Evolutionary conservation across 64 coral and sea anemone species (phyloP), one percentile per base, ranked within the genome.

Genomic region (Anthopleura sola): DNA sequence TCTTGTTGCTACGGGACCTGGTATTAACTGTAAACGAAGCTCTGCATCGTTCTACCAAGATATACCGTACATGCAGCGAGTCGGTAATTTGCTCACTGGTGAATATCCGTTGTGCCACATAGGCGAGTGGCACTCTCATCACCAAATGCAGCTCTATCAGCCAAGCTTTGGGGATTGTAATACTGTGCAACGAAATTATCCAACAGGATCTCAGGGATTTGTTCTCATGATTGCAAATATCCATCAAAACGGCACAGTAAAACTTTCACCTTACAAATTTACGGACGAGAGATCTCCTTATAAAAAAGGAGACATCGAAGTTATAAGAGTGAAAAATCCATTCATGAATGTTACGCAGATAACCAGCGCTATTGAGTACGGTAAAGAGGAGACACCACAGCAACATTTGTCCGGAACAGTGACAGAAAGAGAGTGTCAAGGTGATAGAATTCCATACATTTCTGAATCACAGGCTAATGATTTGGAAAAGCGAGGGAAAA

Each of bases 51-150:
- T 95, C 76, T 91, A 75, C 32, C 93, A 95, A 75, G 84, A 88
- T 31, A 85, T 95, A 75, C 78, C 89, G 13, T 95, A 95, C 33
- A 81, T 95, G 17, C 71, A 88, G 21, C 82, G 75, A 82, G 77
- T 95, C 49, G 93, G 93, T 28, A 64, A 48, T 29, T 4, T 82
- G 1, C 62, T 95, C 0, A 91, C 93, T 0, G 50, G 69, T 15
- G 56, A 75, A 5, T 95, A 91, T 62, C 64, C 68, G 75, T 82
- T 95, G n/a, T 95, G 93, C 40, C 93, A 95, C 29, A 91, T 95
- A 13, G 93, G 93, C 56, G 93, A 95, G 16, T 95, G 93, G 93
- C 93, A 95, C 71, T 95, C 93, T 6, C 93, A 95, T 34, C 93
- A 95, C 37, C 81, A 51, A 28, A 50, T 95, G 29, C 15, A 58